Conservation (phyloP, 1,140 invertebrate species). For the Meteorus sp. region DNA sequence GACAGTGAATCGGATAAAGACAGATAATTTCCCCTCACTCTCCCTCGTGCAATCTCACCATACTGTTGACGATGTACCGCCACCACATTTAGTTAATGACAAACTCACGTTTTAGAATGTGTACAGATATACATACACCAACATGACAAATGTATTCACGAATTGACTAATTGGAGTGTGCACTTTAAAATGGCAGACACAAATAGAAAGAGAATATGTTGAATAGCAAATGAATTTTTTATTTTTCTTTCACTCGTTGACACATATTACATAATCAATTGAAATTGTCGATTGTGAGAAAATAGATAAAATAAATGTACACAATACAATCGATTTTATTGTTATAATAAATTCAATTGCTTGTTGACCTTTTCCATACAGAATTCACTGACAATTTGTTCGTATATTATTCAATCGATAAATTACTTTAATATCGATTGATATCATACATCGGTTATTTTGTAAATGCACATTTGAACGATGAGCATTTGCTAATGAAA, state of each 20-base stretch:
- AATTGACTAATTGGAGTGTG: constrained; percentile 17
- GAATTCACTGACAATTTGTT: constrained; percentile 15
- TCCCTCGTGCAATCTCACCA: too few relatives aligned
- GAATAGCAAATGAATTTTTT: not conserved
- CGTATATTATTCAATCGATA: constrained; percentile 6
- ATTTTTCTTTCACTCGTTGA: too few relatives aligned
- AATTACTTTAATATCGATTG: too few relatives aligned
- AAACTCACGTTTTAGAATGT: constrained; percentile 10
- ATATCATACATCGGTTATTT: too few relatives aligned
- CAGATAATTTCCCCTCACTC: too few relatives aligned
- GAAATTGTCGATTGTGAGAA: too few relatives aligned
- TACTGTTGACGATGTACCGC: not conserved
- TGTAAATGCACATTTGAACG: too few relatives aligned
- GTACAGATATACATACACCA: too few relatives aligned
- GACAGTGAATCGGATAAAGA: too few relatives aligned
- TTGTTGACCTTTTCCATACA: constrained; percentile 12
- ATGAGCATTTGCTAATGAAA: too few relatives aligned
- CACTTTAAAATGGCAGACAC: not conserved
- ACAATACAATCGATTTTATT: constrained; percentile 1
- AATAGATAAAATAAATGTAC: too few relatives aligned
- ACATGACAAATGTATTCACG: constrained; percentile 8
- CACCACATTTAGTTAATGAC: constrained; percentile 19
- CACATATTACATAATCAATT: too few relatives aligned
- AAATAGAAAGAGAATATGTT: not conserved
- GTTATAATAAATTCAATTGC: not conserved